These are phyloP conservation scores for Harpagifer antarcticus DNA, from an alignment of 2,797 vertebrate genomes.

Conservation along the genomic window DNA sequence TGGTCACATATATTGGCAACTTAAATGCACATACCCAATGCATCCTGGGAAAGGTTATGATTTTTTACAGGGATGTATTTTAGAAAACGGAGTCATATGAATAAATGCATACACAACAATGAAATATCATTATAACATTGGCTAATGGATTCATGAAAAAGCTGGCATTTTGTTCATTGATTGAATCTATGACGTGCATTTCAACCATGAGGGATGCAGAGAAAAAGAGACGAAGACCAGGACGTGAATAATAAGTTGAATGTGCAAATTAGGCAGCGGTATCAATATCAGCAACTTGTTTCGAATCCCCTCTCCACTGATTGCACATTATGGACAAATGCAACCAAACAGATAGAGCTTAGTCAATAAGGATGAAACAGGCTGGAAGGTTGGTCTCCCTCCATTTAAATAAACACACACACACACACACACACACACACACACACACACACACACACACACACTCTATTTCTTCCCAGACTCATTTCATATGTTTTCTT, in stretches of 20 bases:
- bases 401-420: slow-evolving; percentile 50
- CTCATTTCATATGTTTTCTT: slow-evolving; percentile 58
- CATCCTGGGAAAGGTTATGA: neutral
- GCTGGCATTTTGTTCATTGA: slow-evolving; percentile 10
- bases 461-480: slow-evolving; percentile 42
- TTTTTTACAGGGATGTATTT: neutral
- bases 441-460: neutral
- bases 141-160: slow-evolving; percentile 16
- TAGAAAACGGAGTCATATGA: neutral
- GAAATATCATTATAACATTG: slow-evolving; percentile 2
- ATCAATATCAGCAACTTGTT: slow-evolving; percentile 66
- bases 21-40: neutral
- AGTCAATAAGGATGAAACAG: slow-evolving; percentile 53
- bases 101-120: slow-evolving; percentile 1
- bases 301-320: slow-evolving; percentile 56
- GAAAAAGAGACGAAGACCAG: neutral
- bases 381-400: slow-evolving; percentile 31
- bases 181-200: slow-evolving; percentile 1
- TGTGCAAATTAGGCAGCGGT: slow-evolving; percentile 61
- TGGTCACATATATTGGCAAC: no score
- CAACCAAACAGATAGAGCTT: slow-evolving; percentile 51
- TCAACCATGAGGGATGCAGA: slow-evolving; percentile 23
- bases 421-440: slow-evolving; percentile 4
- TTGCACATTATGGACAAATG: slow-evolving; percentile 64
- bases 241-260: slow-evolving; percentile 47